phyloP scores from a whole-genome alignment of 2,113 vertebrate genomes.

The Stegastes partitus region DNA sequence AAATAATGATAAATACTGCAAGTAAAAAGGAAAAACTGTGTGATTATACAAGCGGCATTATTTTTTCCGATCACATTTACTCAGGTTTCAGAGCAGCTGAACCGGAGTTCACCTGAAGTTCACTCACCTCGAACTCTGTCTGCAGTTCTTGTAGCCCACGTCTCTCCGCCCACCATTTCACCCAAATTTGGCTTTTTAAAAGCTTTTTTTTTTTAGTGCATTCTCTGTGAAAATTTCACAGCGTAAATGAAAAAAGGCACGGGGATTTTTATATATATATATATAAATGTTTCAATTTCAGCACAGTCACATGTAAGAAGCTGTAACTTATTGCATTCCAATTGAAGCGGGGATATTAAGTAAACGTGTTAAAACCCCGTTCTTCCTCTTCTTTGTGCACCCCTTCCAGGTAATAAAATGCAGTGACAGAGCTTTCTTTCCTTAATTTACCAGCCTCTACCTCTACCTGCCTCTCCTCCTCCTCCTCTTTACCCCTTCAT shows the following conservation, averaged over 20 bases:
- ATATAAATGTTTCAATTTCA: constrained; percentile 2
- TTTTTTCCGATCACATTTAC: background rate
- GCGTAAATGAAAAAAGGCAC: background rate
- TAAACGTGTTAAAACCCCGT: background rate
- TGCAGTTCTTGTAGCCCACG: background rate
- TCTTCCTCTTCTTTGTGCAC: background rate
- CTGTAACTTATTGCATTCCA: background rate
- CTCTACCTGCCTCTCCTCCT: constrained; percentile 34
- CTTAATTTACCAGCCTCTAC: constrained; percentile 27
- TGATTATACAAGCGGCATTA: background rate
- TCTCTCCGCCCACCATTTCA: constrained; percentile 16
- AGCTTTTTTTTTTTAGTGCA: background rate
- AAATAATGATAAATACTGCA: background rate
- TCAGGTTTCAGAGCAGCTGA: constrained; percentile 4
- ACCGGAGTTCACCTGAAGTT: constrained; percentile 37
- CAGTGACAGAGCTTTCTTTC: constrained; percentile 13
- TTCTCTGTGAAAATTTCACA: background rate
- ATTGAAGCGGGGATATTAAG: background rate
- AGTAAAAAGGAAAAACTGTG: background rate
- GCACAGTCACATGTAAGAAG: background rate
- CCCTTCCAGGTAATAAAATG: constrained; percentile 22
- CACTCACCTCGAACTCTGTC: constrained; percentile 23
- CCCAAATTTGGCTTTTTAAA: background rate
- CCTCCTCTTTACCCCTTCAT: constrained; percentile 29
- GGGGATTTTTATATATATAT: background rate